Percentiles rank a stretch among this genome's conserved stretches.
Evolutionary conservation across 2,888 invertebrate species (phyloP).

Genomic region (Patella pellucida): DNA sequence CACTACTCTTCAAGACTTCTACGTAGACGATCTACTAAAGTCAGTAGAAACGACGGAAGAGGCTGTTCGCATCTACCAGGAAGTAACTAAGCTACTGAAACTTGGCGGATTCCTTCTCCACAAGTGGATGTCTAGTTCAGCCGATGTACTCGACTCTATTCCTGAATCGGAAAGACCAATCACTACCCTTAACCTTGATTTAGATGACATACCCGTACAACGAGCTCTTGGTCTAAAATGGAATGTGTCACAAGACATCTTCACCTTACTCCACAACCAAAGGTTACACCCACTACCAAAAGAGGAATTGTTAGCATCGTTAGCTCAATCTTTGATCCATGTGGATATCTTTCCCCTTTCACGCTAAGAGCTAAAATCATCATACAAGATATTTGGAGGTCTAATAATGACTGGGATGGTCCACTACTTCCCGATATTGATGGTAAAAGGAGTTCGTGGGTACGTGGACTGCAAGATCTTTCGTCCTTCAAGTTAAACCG

Average conservation of each 20-base stretch:
- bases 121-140: not conserved
- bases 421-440: not conserved
- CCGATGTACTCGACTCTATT: not conserved
- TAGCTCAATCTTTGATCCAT: conserved; percentile 15
- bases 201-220: not conserved
- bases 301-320: conserved; percentile 12
- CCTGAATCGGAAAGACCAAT: not conserved
- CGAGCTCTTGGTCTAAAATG: conserved; percentile 15
- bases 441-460: not conserved
- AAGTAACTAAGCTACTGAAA: not conserved
- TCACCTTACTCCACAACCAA: conserved; percentile 9
- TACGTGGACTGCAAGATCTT: not conserved
- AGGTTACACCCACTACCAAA: not conserved
- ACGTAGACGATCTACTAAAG: not conserved
- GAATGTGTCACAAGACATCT: conserved; percentile 1
- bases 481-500: not conserved
- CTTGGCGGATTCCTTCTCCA: not conserved
- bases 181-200: not conserved
- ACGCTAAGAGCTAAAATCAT: conserved; percentile 10
- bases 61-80: not conserved
- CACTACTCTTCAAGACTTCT: not conserved
- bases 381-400: not conserved
- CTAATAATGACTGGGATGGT: conserved; percentile 17
- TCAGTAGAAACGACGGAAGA: not conserved
- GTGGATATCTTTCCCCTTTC: conserved; percentile 16